A percentile compares a stretch with the other conserved stretches of the same genome.
phyloP scores from a whole-genome alignment of 1,140 invertebrate species.

The Melipona quadrifasciata region DNA sequence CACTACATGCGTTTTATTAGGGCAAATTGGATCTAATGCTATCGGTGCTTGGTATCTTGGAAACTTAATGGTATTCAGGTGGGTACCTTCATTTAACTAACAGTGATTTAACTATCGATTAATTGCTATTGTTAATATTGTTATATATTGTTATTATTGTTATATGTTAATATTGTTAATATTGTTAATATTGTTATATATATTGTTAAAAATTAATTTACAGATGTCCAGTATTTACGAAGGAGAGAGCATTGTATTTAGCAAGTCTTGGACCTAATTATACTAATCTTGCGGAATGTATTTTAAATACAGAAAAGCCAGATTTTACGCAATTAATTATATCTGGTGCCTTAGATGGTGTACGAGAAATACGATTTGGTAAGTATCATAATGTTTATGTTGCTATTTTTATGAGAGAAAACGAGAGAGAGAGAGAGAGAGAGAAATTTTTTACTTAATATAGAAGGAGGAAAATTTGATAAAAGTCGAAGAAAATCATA shows the following conservation, averaged over 20 bases:
- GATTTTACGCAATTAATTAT: slow-evolving; percentile 80
- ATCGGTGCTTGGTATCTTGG: slow-evolving; percentile 81
- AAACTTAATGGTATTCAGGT: slow-evolving; percentile 82
- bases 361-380: slow-evolving; percentile 77
- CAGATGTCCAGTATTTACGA: slow-evolving; percentile 81
- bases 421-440: not conserved
- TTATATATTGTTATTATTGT: too few relatives aligned
- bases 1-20: slow-evolving; percentile 81
- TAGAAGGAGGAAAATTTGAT: slow-evolving; percentile 77
- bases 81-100: slow-evolving; percentile 14
- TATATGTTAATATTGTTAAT: too few relatives aligned
- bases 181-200: too few relatives aligned
- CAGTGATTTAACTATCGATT: not conserved
- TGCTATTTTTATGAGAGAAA: not conserved
- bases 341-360: slow-evolving; percentile 77
- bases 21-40: slow-evolving; percentile 77
- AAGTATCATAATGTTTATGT: not conserved
- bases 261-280: slow-evolving; percentile 82
- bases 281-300: slow-evolving; percentile 81
- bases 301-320: slow-evolving; percentile 78
- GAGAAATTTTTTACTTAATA: not conserved
- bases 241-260: slow-evolving; percentile 80
- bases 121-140: slow-evolving; percentile 27
- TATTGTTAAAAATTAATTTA: slow-evolving; percentile 28
- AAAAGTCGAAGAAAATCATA: slow-evolving; percentile 74